Base-by-base conservation (phyloP, 2,888 invertebrate species). In the Tiphia femorata region DNA sequence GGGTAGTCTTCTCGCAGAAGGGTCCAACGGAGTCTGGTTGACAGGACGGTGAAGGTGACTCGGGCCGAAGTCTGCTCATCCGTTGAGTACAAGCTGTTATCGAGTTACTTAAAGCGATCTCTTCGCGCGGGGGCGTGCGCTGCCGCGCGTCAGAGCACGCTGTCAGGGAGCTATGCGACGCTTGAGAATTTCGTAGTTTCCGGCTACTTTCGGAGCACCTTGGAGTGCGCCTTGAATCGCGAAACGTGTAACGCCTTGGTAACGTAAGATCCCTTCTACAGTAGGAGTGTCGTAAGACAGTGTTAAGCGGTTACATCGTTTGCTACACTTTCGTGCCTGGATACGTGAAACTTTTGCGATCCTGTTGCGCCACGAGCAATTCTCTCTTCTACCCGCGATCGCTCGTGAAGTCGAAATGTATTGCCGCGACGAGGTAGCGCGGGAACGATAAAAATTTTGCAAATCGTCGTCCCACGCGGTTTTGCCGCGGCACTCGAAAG, bases 31-130 rank as follows among this genome's bases (percentile, higher is more conserved):
- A 56, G 49, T 44, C 14, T 21, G 41, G 33, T 12, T 14, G 16
- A 49, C 2, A 25, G 40, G 38, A 40, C 40, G n/a, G 29, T 44
- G 27, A 16, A 47, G 46, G 19, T 12, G 20, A 20, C 49, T 37
- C 38, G 41, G 40, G 50, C 10, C 12, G 58, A 46, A 55, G 56
- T 56, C 66, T 67, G 60, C 62, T 67, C 67, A 63, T 65, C 69
- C 66, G 71, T 69, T 69, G 70, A 71, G 69, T 66, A 64, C 66
- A 69, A 67, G 59, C 67, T 58, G 65, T 67, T 69, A 72, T 73
- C 70, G 62, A 72, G 70, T 70, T 69, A 70, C 69, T 70, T 66
- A 70, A 58, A 59, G 64, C 53, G 53, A 55, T 56, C 46, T 53
- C 44, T 35, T 62, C 49, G 58, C 62, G 68, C 62, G 59, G 59